These are phyloP conservation scores for Lepus townsendii DNA, from an alignment of 2,797 vertebrate species.

Conservation along the genomic window DNA sequence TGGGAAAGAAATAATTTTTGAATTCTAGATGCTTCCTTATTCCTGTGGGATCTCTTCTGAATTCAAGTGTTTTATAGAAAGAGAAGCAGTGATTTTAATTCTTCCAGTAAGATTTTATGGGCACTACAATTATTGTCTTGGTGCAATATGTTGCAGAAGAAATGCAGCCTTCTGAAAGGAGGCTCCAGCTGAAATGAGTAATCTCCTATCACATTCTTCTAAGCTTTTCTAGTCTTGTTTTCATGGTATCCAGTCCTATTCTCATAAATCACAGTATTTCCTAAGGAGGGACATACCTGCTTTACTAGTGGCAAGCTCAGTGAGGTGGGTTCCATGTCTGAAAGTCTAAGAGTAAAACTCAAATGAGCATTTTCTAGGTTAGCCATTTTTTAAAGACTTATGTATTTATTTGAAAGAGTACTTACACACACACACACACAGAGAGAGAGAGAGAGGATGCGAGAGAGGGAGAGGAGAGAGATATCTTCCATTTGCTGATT, in stretches of 20 bases:
- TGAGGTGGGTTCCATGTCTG: neutral
- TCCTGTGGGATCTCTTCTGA: neutral
- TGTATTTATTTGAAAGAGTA: too few relatives aligned
- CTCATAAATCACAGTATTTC: neutral
- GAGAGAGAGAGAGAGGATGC: too few relatives aligned
- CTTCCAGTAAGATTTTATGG: neutral
- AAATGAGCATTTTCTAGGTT: neutral
- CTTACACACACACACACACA: too few relatives aligned
- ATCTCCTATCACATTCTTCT: neutral
- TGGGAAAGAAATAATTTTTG: neutral
- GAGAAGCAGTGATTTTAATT: neutral
- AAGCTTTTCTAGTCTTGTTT: neutral
- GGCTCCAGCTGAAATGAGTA: neutral
- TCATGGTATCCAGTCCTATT: neutral
- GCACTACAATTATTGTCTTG: neutral
- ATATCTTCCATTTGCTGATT: too few relatives aligned
- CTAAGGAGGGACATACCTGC: neutral
- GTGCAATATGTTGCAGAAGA: neutral
- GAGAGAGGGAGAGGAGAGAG: too few relatives aligned
- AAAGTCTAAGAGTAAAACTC: neutral
- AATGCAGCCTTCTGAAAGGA: neutral
- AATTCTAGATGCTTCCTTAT: neutral
- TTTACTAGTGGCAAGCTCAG: neutral
- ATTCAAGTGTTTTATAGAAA: neutral
- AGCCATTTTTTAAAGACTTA: neutral